A percentile compares a stretch with the other conserved stretches of the same genome.
These are phyloP conservation scores for Litoditis marina DNA, from an alignment of 2,888 invertebrate genomes.

Conservation along the genomic window DNA sequence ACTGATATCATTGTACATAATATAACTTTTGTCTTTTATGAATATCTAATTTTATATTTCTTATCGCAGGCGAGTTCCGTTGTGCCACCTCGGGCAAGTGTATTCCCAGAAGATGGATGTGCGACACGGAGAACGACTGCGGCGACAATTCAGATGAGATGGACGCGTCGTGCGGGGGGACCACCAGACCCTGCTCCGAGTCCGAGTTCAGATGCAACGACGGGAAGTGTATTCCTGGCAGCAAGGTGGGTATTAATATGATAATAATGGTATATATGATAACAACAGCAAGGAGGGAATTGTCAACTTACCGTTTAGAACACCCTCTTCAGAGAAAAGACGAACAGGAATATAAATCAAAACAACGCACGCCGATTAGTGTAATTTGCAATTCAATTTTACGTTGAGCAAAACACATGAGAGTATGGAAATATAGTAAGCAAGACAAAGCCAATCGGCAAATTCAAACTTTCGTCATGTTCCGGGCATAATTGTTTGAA, in stretches of 20 bases:
- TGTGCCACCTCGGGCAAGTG: slow-evolving; percentile 67
- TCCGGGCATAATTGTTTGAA: no score
- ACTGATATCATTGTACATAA: no score
- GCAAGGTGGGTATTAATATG: slow-evolving; percentile 86
- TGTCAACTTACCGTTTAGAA: background rate
- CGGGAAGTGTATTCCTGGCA: slow-evolving; percentile 89
- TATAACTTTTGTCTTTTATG: no score
- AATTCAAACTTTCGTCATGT: no score
- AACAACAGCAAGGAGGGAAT: background rate
- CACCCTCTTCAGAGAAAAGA: background rate
- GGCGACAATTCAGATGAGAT: slow-evolving; percentile 79
- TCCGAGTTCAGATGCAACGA: slow-evolving; percentile 63
- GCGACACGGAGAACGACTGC: slow-evolving; percentile 78
- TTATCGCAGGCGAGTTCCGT: slow-evolving; percentile 74
- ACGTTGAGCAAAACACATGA: no score
- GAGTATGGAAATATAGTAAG: no score
- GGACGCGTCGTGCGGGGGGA: slow-evolving; percentile 67
- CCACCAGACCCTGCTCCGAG: slow-evolving; percentile 67
- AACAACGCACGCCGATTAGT: no score
- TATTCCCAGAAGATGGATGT: slow-evolving; percentile 75
- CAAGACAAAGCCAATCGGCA: no score
- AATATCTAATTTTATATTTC: background rate
- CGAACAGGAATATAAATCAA: no score
- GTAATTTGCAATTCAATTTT: no score
- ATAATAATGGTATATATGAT: background rate